Evolutionary conservation across 2,797 vertebrate genomes (phyloP).

Genomic region (Alosa sapidissima): DNA sequence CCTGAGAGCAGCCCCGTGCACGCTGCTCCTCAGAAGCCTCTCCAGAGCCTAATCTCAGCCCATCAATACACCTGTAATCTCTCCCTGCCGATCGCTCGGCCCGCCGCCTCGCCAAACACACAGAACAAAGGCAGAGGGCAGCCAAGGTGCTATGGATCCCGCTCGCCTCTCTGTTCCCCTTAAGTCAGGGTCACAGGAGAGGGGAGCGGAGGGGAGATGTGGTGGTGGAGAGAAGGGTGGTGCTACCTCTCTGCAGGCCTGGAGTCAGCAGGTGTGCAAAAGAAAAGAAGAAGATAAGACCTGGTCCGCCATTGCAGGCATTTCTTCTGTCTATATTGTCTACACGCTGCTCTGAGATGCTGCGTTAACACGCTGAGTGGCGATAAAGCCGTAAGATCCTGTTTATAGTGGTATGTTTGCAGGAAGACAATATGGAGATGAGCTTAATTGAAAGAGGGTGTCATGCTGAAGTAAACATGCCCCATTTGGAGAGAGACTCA

Average conservation of each 20-base stretch:
- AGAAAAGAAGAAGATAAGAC: too few species aligned
- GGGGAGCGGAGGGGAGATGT: too few species aligned
- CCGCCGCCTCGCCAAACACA: constrained; percentile 45
- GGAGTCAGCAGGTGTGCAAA: not conserved
- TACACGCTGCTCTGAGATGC: not conserved
- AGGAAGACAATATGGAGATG: not conserved
- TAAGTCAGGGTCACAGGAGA: constrained; percentile 51
- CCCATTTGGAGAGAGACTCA: constrained; percentile 48
- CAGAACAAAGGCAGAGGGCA: constrained; percentile 68
- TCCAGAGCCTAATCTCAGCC: constrained; percentile 51
- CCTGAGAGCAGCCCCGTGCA: too few species aligned
- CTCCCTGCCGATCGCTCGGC: constrained; percentile 64
- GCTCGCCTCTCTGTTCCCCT: constrained; percentile 59
- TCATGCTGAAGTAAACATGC: constrained; percentile 17
- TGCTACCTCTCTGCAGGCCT: not conserved
- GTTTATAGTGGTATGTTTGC: not conserved
- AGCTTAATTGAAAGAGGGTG: not conserved
- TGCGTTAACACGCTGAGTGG: not conserved
- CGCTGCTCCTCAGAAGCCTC: constrained; percentile 21
- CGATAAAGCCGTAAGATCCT: not conserved
- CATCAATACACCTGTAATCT: constrained; percentile 70
- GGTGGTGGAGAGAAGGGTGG: too few species aligned
- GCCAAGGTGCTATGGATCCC: constrained; percentile 69
- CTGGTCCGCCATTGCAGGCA: not conserved
- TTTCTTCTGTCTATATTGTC: not conserved